A percentile compares a stretch with the other conserved stretches of the same genome.
Conservation (phyloP, 2,888 invertebrate species). For the Chrysolina oricalcia region DNA sequence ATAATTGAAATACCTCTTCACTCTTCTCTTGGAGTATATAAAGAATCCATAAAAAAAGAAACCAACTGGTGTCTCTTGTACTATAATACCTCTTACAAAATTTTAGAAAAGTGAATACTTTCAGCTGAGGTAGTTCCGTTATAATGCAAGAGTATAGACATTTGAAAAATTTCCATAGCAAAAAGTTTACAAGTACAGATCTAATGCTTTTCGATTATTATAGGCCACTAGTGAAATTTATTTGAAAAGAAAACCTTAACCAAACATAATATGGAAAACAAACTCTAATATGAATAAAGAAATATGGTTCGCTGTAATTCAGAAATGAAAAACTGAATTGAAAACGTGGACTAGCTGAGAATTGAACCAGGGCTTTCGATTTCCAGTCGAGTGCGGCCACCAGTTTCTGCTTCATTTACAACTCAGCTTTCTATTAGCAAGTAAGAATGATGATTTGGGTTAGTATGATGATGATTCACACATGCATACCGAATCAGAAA, state of each 20-base stretch:
- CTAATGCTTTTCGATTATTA: conserved; percentile 34
- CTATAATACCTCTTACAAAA: conserved; percentile 39
- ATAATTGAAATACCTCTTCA: background rate
- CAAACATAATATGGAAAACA: conserved; percentile 23
- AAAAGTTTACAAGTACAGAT: conserved; percentile 26
- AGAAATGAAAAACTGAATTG: no score
- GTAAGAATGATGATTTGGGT: no score
- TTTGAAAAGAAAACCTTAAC: conserved; percentile 17
- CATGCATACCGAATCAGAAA: no score
- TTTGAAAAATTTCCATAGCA: conserved; percentile 21
- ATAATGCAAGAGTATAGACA: conserved; percentile 39
- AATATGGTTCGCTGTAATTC: no score
- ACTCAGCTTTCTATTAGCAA: no score
- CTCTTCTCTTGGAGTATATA: background rate
- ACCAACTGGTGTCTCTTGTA: conserved; percentile 20
- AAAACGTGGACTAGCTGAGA: background rate
- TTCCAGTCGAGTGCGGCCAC: no score
- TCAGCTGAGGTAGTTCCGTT: conserved; percentile 48
- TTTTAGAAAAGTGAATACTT: conserved; percentile 48
- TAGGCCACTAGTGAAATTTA: conserved; percentile 45
- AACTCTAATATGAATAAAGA: background rate
- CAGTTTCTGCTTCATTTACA: no score
- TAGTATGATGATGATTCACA: no score
- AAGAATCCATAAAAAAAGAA: background rate
- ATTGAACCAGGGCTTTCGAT: no score